A percentile compares a stretch with the other conserved stretches of the same genome.
Evolutionary conservation across 2,797 vertebrate species (phyloP).

Genomic region (Petrocephalus sullivani): DNA sequence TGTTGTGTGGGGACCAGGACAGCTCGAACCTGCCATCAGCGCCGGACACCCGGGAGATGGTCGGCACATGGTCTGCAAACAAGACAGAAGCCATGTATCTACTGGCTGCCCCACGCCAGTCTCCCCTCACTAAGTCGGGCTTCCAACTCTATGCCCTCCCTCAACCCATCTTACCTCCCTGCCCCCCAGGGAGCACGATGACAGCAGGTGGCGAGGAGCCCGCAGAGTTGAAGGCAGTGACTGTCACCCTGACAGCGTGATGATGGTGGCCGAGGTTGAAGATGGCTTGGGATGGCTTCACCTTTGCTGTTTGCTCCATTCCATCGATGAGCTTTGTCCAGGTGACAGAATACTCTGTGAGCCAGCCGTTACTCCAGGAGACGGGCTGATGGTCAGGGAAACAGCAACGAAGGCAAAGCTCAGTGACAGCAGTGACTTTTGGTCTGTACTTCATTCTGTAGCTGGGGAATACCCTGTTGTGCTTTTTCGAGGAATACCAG

Average conservation of each 20-base stretch:
- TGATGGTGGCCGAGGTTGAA: background rate
- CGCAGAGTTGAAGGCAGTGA: slow-evolving; percentile 48
- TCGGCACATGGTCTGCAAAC: slow-evolving; percentile 32
- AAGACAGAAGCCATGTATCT: background rate
- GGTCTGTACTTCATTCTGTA: background rate
- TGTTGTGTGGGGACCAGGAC: slow-evolving; percentile 42
- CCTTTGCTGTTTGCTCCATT: background rate
- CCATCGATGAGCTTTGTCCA: slow-evolving; percentile 20
- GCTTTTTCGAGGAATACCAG: background rate
- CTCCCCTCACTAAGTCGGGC: too few relatives aligned
- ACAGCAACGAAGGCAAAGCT: slow-evolving; percentile 1
- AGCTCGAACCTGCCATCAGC: slow-evolving; percentile 39
- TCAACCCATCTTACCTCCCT: slow-evolving; percentile 38
- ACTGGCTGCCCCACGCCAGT: background rate
- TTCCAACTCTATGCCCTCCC: too few relatives aligned
- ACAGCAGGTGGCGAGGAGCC: slow-evolving; percentile 49
- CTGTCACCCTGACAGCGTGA: slow-evolving; percentile 45
- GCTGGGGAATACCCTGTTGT: background rate
- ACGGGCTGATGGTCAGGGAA: slow-evolving; percentile 33
- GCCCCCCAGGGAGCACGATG: slow-evolving; percentile 31
- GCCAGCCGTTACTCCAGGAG: slow-evolving; percentile 51
- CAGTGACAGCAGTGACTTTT: background rate
- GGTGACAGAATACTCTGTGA: slow-evolving; percentile 49
- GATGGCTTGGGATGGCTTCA: background rate
- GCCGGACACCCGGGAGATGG: slow-evolving; percentile 23